Base-by-base conservation (phyloP, 2,113 vertebrate genomes). In the Catharus bicknelli region DNA sequence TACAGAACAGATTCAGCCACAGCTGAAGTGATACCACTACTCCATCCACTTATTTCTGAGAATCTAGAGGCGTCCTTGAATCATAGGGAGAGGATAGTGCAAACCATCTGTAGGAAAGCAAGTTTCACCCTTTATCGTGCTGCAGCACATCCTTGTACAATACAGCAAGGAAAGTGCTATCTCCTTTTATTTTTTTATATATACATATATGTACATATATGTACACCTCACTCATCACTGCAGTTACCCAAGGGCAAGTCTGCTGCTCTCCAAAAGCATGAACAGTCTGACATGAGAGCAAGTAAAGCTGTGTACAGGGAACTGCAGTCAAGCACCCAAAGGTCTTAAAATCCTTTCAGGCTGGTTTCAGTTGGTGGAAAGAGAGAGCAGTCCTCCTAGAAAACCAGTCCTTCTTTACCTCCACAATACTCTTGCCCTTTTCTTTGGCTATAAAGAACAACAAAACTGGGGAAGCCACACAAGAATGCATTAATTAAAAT, bases 401-500 rank as follows among this genome's bases (percentile, higher is more conserved):
- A 88, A 87, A 20, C n/a, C 5, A 34, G 34, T 63, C 20, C 27
- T 51, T 87, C 59, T 55, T 64, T 43, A 82, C 13, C 38, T 84
- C n/a, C 22, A 58, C 32, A 55, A 25, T 50, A n/a, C 6, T 82
- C 21, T 62, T 58, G 32, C 30, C 27, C 48, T 70, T 61, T 73
- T 50, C 20, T 90, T 20, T 29, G 40, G 11, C 64, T 72, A 64
- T 4, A 5, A 67, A 64, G 22, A 11, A 53, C 5, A 59, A 43
- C 3, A 40, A 48, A 83, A 69, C 0, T n/a, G 32, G 4, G 7
- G 19, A 73, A 77, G 13, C 1, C 1, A 3, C 15, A 51, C 2
- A 68, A 72, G 30, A n/a, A n/a, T 1, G 34, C 29, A 25, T 47
- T 27, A 66, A 76, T 58, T 73, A 47, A 73, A 87, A 57, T 20